Evolutionary conservation across 2,113 vertebrate genomes (phyloP).

Genomic region (Ochotona princeps): DNA sequence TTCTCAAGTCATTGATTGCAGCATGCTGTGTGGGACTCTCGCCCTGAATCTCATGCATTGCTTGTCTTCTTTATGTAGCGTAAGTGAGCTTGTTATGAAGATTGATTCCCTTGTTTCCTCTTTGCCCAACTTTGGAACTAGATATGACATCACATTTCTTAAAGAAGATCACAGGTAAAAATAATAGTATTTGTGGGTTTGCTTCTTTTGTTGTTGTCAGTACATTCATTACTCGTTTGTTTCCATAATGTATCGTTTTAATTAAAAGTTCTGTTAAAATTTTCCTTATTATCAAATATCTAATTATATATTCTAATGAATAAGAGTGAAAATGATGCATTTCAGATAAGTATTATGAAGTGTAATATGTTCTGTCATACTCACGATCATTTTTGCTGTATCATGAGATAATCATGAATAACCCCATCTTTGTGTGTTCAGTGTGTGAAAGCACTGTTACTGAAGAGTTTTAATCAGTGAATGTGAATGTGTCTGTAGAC

Average conservation of each 20-base stretch:
- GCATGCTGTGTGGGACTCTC: background rate
- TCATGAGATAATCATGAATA: constrained; percentile 1
- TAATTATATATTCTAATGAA: background rate
- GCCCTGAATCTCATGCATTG: background rate
- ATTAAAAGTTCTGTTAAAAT: background rate
- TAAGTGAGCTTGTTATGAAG: constrained; percentile 96
- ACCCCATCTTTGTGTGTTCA: background rate
- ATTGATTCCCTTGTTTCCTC: constrained; percentile 92
- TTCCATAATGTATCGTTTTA: background rate
- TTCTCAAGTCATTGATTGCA: background rate
- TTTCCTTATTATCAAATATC: too few species aligned
- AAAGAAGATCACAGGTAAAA: constrained; percentile 93
- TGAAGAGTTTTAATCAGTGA: background rate
- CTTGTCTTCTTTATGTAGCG: constrained; percentile 83
- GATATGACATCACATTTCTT: constrained; percentile 88
- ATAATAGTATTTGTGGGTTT: background rate
- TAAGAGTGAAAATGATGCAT: background rate
- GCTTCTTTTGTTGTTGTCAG: background rate
- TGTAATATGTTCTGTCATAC: background rate
- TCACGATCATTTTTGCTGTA: background rate
- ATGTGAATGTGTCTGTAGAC: background rate
- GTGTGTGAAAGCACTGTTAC: background rate
- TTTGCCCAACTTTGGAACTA: constrained; percentile 88
- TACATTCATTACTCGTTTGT: background rate
- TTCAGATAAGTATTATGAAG: background rate